Evolutionary conservation across 2,113 vertebrate genomes (phyloP).

Genomic region (Pterophyllum scalare): DNA sequence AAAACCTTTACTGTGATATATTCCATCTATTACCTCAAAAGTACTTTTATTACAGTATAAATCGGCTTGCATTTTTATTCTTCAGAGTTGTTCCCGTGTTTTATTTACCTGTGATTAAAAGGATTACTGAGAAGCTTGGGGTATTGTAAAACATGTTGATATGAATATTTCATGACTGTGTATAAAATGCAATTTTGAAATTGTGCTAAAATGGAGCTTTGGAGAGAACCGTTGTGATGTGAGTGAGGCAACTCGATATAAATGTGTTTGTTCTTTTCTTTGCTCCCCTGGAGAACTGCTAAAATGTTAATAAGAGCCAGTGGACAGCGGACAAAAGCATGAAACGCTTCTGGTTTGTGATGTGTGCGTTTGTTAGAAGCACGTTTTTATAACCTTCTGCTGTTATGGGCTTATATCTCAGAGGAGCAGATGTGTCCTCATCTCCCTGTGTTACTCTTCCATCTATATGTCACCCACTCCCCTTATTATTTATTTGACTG

Average conservation of each 20-base stretch:
- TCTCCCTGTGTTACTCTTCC: background rate
- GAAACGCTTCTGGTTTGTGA: constrained; percentile 20
- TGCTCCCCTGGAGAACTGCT: background rate
- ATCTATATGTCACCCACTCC: background rate
- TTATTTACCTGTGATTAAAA: background rate
- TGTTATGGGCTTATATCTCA: constrained; percentile 28
- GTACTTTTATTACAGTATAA: background rate
- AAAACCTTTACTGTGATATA: no score
- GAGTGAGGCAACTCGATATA: background rate
- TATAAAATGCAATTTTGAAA: constrained; percentile 1
- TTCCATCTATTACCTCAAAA: background rate
- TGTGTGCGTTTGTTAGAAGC: constrained; percentile 15
- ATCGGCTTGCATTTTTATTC: background rate
- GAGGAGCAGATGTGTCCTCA: constrained; percentile 24
- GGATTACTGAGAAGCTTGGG: background rate
- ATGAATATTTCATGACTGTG: constrained; percentile 27
- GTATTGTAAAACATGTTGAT: background rate
- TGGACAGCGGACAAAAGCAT: constrained; percentile 16
- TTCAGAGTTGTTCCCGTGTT: background rate
- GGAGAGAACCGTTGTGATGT: background rate
- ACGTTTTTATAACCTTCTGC: constrained; percentile 4
- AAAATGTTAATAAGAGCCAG: constrained; percentile 34
- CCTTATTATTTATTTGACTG: background rate
- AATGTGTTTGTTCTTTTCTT: constrained; percentile 30
- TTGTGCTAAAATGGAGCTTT: background rate